A percentile compares a stretch with the other conserved stretches of the same genome.
Evolutionary conservation across 2,797 vertebrate genomes (phyloP).

Genomic region (Poecile montanus): DNA sequence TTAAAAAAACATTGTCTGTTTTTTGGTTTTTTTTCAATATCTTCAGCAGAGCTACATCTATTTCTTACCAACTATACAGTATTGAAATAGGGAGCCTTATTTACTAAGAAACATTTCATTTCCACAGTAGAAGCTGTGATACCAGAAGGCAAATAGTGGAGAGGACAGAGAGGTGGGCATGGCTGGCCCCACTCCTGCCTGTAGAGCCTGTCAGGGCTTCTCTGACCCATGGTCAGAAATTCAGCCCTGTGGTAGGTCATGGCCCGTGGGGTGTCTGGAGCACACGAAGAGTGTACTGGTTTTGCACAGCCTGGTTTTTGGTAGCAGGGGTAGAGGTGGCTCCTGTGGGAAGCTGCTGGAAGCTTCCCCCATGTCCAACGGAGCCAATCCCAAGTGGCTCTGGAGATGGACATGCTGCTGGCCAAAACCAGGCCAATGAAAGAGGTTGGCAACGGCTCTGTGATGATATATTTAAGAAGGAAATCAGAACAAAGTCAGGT

Average conservation of each 20-base stretch:
- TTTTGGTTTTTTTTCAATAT: too few species aligned
- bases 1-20: neutral
- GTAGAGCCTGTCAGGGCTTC: neutral
- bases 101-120: neutral
- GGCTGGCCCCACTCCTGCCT: rapidly evolving
- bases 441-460: neutral
- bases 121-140: neutral
- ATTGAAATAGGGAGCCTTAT: rapidly evolving
- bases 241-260: rapidly evolving
- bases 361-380: neutral
- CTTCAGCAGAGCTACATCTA: neutral
- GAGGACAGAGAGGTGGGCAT: neutral
- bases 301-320: neutral
- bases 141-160: rapidly evolving
- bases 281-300: rapidly evolving
- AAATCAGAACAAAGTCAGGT: neutral
- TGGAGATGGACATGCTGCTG: neutral
- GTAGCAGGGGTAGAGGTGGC: neutral
- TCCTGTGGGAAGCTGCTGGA: neutral
- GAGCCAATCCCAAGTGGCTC: neutral
- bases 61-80: neutral
- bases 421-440: too few species aligned
- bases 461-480: neutral
- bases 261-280: neutral
- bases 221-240: rapidly evolving